A percentile compares a stretch with the other conserved stretches of the same genome.
phyloP scores from a whole-genome alignment of 2,113 vertebrate genomes.

The Prietella phreatophila region DNA sequence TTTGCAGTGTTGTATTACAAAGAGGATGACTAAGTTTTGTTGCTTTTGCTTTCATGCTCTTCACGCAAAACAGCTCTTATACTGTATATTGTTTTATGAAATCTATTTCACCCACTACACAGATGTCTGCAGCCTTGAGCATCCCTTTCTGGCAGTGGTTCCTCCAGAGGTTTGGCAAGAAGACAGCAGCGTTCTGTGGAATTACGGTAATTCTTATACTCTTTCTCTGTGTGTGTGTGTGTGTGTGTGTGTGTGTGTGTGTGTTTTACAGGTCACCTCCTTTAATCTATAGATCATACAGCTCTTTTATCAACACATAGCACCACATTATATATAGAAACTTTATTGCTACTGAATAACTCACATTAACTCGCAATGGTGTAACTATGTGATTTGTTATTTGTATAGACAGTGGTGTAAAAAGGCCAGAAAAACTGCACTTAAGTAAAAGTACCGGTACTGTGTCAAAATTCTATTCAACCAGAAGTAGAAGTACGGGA shows the following conservation, averaged over 20 bases:
- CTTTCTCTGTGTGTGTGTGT: neutral
- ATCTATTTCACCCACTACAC: slow-evolving; percentile 10
- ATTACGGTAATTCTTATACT: slow-evolving; percentile 80
- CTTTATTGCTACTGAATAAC: neutral
- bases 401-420: neutral
- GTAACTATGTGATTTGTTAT: neutral
- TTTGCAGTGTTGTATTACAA: neutral
- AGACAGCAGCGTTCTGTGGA: slow-evolving; percentile 82
- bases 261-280: neutral
- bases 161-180: slow-evolving; percentile 91
- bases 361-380: neutral
- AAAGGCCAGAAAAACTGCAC: neutral
- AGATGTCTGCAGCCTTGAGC: slow-evolving; percentile 88
- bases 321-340: neutral
- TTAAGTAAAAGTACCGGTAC: neutral
- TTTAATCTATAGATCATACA: neutral
- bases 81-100: slow-evolving; percentile 21
- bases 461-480: neutral
- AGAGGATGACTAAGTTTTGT: neutral
- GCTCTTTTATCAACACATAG: neutral
- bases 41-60: neutral
- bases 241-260: neutral
- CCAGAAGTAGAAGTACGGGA: neutral
- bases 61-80: neutral
- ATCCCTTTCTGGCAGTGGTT: slow-evolving; percentile 95